phyloP scores from a whole-genome alignment of 2,113 vertebrate species.

The Phasianus colchicus region DNA sequence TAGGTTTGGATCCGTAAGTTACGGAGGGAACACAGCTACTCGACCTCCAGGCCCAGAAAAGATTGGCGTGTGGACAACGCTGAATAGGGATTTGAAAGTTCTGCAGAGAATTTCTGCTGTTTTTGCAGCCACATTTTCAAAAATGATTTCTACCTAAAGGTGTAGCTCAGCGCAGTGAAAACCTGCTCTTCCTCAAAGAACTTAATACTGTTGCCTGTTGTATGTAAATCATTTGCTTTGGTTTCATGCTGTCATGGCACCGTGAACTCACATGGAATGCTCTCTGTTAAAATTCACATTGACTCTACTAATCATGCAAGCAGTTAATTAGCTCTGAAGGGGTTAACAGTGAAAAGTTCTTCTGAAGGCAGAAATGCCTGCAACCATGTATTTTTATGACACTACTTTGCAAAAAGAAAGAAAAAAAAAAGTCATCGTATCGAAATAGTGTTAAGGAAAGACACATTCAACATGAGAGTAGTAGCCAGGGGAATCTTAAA shows the following conservation, averaged over 20 bases:
- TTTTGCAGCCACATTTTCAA: not conserved
- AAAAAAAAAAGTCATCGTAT: not conserved
- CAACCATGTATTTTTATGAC: not conserved
- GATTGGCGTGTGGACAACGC: rapidly evolving
- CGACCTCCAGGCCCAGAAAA: not conserved
- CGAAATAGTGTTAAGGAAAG: slow-evolving; percentile 26
- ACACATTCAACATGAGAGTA: slow-evolving; percentile 54
- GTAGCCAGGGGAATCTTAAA: slow-evolving; percentile 53
- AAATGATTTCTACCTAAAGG: not conserved
- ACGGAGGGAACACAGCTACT: not conserved
- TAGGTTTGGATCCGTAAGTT: not conserved
- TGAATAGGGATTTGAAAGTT: rapidly evolving
- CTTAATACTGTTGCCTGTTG: not conserved
- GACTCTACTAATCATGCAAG: not conserved
- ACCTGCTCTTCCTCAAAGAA: not conserved
- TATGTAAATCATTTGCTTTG: not conserved
- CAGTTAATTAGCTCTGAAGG: not conserved
- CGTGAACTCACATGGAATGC: not conserved
- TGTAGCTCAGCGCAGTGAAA: not conserved
- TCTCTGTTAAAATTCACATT: not conserved
- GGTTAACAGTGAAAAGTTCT: not conserved
- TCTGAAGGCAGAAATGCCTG: not conserved
- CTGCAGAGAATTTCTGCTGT: not conserved
- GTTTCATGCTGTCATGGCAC: not conserved
- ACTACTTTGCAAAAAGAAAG: not conserved